A percentile compares a stretch with the other conserved stretches of the same genome.
Conservation (phyloP, 2,888 invertebrate genomes). For the Zaprionus bogoriensis region DNA sequence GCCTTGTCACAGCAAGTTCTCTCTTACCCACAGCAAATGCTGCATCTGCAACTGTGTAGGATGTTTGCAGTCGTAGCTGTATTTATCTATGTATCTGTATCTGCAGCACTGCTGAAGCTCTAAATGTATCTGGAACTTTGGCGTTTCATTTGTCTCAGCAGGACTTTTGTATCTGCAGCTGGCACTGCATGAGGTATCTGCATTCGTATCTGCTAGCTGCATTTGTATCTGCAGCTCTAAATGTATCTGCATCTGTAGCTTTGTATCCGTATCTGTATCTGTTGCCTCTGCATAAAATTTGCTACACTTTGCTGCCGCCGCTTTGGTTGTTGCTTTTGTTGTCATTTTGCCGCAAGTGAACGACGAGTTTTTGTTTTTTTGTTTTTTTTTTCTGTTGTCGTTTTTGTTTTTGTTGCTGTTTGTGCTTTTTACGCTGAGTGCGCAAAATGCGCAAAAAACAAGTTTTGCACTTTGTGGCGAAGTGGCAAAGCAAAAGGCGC, state of each 20-base stretch:
- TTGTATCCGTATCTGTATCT: slow-evolving; percentile 33
- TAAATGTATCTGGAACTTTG: no score
- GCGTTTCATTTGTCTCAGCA: neutral
- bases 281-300: slow-evolving; percentile 48
- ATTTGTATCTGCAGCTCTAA: slow-evolving; percentile 6
- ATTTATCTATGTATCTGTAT: slow-evolving; percentile 6
- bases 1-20: no score
- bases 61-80: slow-evolving; percentile 1
- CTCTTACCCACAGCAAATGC: no score
- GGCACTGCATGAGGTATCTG: no score
- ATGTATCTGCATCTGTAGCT: slow-evolving; percentile 7
- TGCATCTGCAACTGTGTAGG: no score
- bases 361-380: slow-evolving; percentile 58
- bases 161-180: neutral
- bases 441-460: slow-evolving; percentile 76
- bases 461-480: slow-evolving; percentile 70
- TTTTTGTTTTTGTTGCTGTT: slow-evolving; percentile 35
- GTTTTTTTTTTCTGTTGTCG: slow-evolving; percentile 11
- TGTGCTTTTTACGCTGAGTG: slow-evolving; percentile 67
- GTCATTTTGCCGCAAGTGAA: slow-evolving; percentile 38
- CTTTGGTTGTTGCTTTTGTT: slow-evolving; percentile 13
- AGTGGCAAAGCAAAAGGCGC: slow-evolving; percentile 22
- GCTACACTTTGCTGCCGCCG: slow-evolving; percentile 40
- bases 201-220: neutral
- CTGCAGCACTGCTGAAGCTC: neutral